Evolutionary conservation across 1,140 invertebrate genomes (phyloP), one percentile per base, ranked within the genome.

Genomic region (Cotesia glomerata): DNA sequence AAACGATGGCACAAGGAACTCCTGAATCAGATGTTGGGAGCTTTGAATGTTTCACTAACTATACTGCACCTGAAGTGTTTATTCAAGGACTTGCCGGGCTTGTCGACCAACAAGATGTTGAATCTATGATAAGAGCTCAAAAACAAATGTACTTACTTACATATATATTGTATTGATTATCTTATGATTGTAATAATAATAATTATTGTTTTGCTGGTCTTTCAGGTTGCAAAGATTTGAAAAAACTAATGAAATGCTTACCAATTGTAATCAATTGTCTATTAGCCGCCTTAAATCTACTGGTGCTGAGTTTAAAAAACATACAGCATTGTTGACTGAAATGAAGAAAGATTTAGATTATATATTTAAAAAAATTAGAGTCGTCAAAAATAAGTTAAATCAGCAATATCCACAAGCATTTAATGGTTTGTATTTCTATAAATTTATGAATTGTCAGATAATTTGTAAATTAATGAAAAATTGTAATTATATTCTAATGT

Each of bases 211-310:
- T 74, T 68, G 72, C 74, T 76, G 76, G 78, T 67, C 79, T 87
- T 89, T 52, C 82, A 98, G 97, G 95, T 85, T 98, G 26, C 94
- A 96, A 78, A 89, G 96, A 72, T 98, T 97, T 88, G 97, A 98
- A 80, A 98, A 98, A 81, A 98, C 97, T 2, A 98, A 98, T 82
- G 97, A 98, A 90, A 98, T 98, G 97, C 85, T 98, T 26, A 93
- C 95, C 26, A 98, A 98, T 79, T 98, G 96, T 79, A 98, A 98
- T 85, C 92, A 94, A 4, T 84, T 98, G 4, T 96, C 95, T 4
- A 90, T 93, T 7, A 89, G 91, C 72, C 90, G 96, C 36, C 89
- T 95, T 63, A 94, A 96, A 80, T 91, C 91, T 64, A 94, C 96
- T 26, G 91, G 90, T 7, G 89, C 90, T 26, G 95, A 98, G 77